A percentile compares a stretch with the other conserved stretches of the same genome.
Evolutionary conservation across 2,888 invertebrate species (phyloP).

Genomic region (Eugnorisma glareosa): DNA sequence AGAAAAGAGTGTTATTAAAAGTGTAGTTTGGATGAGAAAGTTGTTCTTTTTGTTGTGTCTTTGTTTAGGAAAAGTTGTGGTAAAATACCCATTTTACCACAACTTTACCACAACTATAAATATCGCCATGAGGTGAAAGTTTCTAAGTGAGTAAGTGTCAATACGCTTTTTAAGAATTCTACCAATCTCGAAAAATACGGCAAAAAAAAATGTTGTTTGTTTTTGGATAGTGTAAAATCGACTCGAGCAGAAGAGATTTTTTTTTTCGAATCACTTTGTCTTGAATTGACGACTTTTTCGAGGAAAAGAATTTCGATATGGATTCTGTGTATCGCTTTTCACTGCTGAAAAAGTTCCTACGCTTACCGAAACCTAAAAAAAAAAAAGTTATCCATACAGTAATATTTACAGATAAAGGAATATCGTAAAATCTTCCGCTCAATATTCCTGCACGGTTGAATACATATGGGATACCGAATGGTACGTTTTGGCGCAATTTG

Average conservation of each 20-base stretch:
- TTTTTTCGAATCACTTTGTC: background rate
- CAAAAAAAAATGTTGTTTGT: background rate
- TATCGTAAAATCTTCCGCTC: constrained; percentile 9
- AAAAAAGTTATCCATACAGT: background rate
- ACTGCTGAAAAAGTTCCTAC: background rate
- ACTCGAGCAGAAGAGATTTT: background rate
- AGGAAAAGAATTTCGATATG: background rate
- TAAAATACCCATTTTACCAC: too few species aligned
- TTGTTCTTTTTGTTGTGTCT: background rate
- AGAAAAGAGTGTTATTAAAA: constrained; percentile 32
- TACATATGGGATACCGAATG: constrained; percentile 7
- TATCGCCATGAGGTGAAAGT: too few species aligned
- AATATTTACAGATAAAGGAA: constrained; percentile 10
- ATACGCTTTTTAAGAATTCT: background rate
- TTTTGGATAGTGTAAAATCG: background rate
- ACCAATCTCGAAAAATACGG: background rate
- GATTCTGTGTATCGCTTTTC: background rate
- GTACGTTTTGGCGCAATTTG: constrained; percentile 16
- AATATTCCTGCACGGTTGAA: constrained; percentile 11
- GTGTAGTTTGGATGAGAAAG: constrained; percentile 12
- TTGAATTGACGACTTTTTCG: background rate
- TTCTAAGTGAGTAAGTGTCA: background rate
- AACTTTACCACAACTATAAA: too few species aligned
- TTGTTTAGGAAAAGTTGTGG: background rate
- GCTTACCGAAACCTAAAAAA: background rate